phyloP scores from a whole-genome alignment of 2,888 invertebrate genomes.

The Eulithis prunata region DNA sequence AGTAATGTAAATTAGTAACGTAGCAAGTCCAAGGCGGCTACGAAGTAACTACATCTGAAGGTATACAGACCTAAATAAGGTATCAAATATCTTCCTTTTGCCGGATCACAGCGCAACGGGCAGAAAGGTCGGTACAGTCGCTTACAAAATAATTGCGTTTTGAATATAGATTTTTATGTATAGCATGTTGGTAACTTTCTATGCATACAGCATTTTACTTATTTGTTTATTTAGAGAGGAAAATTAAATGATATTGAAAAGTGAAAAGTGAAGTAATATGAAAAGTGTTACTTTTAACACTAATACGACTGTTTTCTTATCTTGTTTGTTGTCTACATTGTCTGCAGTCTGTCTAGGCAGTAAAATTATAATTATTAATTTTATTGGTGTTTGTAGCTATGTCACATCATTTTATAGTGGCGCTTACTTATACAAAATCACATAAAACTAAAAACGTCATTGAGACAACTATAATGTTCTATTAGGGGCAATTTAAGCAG shows the following conservation, averaged over 20 bases:
- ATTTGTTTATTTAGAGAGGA: too few relatives aligned
- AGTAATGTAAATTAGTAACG: conserved; percentile 8
- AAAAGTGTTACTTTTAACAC: too few relatives aligned
- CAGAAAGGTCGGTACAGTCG: conserved; percentile 37
- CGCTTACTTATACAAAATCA: conserved; percentile 64
- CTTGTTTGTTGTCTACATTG: conserved; percentile 6
- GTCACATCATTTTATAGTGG: conserved; percentile 59
- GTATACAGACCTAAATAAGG: conserved; percentile 24
- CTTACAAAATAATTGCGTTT: conserved; percentile 19
- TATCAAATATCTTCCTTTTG: conserved; percentile 39
- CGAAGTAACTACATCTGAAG: conserved; percentile 5
- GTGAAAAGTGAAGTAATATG: too few relatives aligned
- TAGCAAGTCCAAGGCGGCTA: conserved; percentile 1
- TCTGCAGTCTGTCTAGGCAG: conserved; percentile 44
- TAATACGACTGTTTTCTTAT: conserved; percentile 1
- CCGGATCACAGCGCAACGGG: conserved; percentile 34
- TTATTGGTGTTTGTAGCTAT: conserved; percentile 51
- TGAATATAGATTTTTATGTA: too few relatives aligned
- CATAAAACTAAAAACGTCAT: conserved; percentile 74
- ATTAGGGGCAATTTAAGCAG: conserved; percentile 72
- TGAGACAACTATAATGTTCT: conserved; percentile 71
- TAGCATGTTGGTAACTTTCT: too few relatives aligned
- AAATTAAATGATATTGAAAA: too few relatives aligned
- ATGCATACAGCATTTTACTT: too few relatives aligned
- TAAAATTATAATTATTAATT: conserved; percentile 48